Evolutionary conservation across 2,113 vertebrate genomes (phyloP).

Genomic region (Picathartes gymnocephalus): DNA sequence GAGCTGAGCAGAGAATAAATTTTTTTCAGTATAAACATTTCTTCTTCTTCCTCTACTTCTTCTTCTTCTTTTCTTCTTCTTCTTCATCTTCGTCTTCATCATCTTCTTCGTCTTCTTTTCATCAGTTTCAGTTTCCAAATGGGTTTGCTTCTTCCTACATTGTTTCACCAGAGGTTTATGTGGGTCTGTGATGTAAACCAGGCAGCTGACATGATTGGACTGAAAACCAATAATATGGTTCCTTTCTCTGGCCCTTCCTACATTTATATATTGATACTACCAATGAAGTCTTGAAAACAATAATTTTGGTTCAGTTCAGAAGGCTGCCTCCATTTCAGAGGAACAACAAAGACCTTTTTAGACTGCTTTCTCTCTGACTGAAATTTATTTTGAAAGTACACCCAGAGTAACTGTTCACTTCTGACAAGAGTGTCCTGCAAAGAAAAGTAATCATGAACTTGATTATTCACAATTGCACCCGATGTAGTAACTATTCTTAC

Average conservation of each 20-base stretch:
- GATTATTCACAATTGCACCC: neutral
- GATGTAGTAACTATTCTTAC: neutral
- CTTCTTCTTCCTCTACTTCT: neutral
- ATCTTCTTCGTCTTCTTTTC: neutral
- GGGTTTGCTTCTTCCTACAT: neutral
- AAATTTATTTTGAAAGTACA: neutral
- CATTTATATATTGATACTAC: neutral
- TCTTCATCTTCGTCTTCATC: neutral
- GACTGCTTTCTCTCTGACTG: neutral
- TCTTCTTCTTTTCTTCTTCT: neutral
- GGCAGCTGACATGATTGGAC: neutral
- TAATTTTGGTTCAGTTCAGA: neutral
- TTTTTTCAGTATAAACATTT: neutral
- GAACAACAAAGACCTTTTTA: neutral
- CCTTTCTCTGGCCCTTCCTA: neutral
- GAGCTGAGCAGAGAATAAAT: neutral
- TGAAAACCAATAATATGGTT: neutral
- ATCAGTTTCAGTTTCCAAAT: neutral
- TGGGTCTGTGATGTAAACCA: neutral
- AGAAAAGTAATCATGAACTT: neutral
- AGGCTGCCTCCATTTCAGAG: neutral
- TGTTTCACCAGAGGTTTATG: neutral
- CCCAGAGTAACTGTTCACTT: neutral
- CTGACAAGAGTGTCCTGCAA: neutral
- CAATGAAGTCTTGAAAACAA: neutral